These are phyloP conservation scores for Scaptomyza caliginosa DNA, from an alignment of 2,888 invertebrate species.

Conservation along the genomic window DNA sequence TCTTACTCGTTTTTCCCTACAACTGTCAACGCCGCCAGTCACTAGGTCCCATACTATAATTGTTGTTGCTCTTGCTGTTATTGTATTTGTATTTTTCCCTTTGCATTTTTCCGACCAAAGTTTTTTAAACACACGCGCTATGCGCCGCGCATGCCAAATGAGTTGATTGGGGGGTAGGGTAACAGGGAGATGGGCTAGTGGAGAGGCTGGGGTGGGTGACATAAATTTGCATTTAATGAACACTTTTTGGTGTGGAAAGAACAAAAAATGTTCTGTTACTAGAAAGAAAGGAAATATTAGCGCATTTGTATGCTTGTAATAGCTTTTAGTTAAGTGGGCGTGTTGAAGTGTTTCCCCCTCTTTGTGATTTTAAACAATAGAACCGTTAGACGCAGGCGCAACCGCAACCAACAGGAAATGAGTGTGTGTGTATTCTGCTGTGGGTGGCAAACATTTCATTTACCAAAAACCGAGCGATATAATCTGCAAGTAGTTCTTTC, in stretches of 20 bases:
- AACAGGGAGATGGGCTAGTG: not conserved
- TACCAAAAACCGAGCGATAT: not conserved
- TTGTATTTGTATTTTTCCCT: constrained; percentile 64
- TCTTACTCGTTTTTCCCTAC: constrained; percentile 50
- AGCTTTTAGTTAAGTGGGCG: constrained; percentile 75
- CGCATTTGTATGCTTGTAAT: constrained; percentile 69
- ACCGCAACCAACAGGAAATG: constrained; percentile 31
- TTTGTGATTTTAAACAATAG: constrained; percentile 31
- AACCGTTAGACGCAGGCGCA: constrained; percentile 46
- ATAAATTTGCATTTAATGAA: constrained; percentile 78
- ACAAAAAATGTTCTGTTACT: not conserved
- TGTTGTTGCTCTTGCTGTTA: constrained; percentile 46
- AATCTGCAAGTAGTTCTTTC: not conserved
- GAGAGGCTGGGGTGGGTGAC: constrained; percentile 36
- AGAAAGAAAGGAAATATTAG: constrained; percentile 50
- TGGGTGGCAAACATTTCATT: constrained; percentile 32
- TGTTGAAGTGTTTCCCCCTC: not conserved
- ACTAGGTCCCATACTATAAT: constrained; percentile 2
- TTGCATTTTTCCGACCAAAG: constrained; percentile 49
- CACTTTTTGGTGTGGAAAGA: constrained; percentile 48
- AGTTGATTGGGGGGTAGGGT: constrained; percentile 14
- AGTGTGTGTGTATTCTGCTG: constrained; percentile 8
- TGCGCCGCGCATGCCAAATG: constrained; percentile 74
- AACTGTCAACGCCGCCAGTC: constrained; percentile 60
- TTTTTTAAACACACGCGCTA: constrained; percentile 63